Evolutionary conservation across 2,797 vertebrate genomes (phyloP).

Genomic region (Carcharodon carcharias): DNA sequence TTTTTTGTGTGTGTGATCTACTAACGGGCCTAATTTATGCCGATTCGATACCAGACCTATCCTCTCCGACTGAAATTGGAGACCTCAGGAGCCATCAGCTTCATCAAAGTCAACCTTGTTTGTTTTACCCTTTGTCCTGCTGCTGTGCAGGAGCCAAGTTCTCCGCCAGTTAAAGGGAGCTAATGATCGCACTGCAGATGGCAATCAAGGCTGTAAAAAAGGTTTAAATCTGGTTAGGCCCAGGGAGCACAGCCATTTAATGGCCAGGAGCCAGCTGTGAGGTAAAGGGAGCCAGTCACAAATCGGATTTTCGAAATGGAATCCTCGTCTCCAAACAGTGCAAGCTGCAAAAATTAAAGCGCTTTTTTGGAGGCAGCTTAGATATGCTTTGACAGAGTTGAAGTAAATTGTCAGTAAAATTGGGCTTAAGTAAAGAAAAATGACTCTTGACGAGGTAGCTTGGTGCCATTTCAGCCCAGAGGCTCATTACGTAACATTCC

Average conservation of each 20-base stretch:
- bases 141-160: not conserved
- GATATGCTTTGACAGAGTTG: not conserved
- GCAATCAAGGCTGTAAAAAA: not conserved
- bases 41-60: not conserved
- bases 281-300: not conserved
- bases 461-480: not conserved
- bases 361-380: not conserved
- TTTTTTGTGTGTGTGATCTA: not conserved
- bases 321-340: not conserved
- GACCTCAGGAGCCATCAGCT: not conserved
- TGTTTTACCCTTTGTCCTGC: not conserved
- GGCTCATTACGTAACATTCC: not conserved
- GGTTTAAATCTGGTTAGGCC: slow-evolving; percentile 1
- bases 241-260: not conserved
- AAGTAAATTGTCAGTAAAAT: not conserved
- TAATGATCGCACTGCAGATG: not conserved
- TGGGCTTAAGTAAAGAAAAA: slow-evolving; percentile 11
- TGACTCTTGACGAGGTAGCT: not conserved
- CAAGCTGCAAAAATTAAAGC: not conserved
- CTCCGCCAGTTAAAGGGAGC: not conserved
- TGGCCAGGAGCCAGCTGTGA: not conserved
- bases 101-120: slow-evolving; percentile 1
- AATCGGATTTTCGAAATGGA: slow-evolving; percentile 1
- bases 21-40: slow-evolving; percentile 32
- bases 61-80: not conserved